Base-by-base conservation (phyloP, 2,113 vertebrate species). In the Mastomys coucha region DNA sequence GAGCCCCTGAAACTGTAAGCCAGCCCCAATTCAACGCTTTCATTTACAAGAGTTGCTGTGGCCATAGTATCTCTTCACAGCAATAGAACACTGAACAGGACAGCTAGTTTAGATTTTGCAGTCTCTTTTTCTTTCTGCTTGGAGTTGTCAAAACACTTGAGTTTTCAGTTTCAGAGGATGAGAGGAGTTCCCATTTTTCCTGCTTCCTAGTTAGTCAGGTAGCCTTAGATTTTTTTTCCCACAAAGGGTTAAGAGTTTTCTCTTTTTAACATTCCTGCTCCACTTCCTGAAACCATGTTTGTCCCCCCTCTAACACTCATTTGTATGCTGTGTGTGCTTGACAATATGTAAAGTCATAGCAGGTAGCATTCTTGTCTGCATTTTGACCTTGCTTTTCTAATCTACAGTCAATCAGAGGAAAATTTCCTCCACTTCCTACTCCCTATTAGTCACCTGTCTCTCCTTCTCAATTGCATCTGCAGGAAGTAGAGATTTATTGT, bases 311-410 rank as follows among this genome's bases (percentile, higher is more conserved):
- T 77, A 78, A 60, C 20, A 67, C 49, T 95, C 77, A 93, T 95
- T 91, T 93, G n/a, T 80, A 89, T 95, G 42, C 67, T 93, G 45
- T 76, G 24, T n/a, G 16, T 92, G 51, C 11, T 80, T 2, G 12
- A 65, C 36, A 72, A 93, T 87, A 45, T 75, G 31, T 51, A 96
- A 93, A 96, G 69, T 82, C 78, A 76, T 22, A 95, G 69, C 42
- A 93, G 88, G 49, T 78, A 70, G 65, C 86, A 80, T 96, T 91
- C 90, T 92, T 58, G 17, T 95, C 96, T 78, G 63, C 42, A 6
- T 91, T 91, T 91, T 89, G 97, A 96, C 96, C 93, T 96, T 97
- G 95, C 16, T 92, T 96, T 96, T 95, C 82, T 14, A 96, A n/a
- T 92, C 92, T 95, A 33, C 39, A 94, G 84, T 89, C 70, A 85